Base-by-base conservation (phyloP, 2,888 invertebrate genomes). In the Adelognathus sp. region DNA sequence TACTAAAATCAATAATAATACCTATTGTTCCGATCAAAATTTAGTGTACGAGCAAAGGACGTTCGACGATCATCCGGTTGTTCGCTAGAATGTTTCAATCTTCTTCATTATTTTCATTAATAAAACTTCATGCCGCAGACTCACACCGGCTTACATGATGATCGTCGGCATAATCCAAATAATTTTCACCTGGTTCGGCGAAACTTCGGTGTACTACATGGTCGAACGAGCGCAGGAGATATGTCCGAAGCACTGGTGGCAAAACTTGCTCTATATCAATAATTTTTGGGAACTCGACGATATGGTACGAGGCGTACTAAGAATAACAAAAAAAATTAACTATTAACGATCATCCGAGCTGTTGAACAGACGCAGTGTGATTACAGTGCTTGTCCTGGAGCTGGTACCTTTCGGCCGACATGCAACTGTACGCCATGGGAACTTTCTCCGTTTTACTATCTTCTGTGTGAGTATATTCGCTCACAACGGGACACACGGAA, bases 211-310 rank as follows among this genome's bases (percentile, higher is more conserved):
- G 18, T 90, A 92, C 79, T 83, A 89, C 73, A 86, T 89, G 58
- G 82, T 81, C 11, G 93, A 93, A 82, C 83, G 86, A 18, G 86
- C 90, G 3, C 90, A 92, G 24, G 87, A 89, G 0, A 80, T 86
- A n/a, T 93, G 93, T 80, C 84, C 89, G 1, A 92, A 92, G 78
- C 92, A 92, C 81, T 93, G 93, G 93, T 93, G 93, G 93, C 88
- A 92, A 79, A 93, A 93, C 85, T 50, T 93, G 2, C 83, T 93
- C 1, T 93, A 93, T 82, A 92, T 93, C 44, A 92, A 92, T 83
- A 93, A 93, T 86, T 86, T 93, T 1, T 93, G 87, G 78, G 87
- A 88, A 3, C 88, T 91, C 67, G 87, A 90, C 0, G 89, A 91
- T 33, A 87, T 90, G 89, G 92, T 93, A 85, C 70, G 69, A 46